Base-by-base conservation (phyloP, 2,888 invertebrate genomes). In the Drosophila mettleri region DNA sequence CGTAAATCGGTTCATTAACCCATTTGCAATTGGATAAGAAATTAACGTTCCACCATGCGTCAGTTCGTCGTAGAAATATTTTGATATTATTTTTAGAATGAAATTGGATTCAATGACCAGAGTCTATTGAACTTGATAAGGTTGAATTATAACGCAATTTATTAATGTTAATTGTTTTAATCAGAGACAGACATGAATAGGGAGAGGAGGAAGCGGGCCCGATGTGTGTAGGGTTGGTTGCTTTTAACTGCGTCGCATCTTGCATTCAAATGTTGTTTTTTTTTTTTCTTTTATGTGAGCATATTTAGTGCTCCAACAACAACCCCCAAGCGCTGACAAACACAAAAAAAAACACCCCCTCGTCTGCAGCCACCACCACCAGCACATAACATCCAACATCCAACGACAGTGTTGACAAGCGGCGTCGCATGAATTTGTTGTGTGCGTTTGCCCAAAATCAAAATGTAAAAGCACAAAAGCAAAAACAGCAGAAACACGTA, bases 41-140 rank as follows among this genome's bases (percentile, higher is more conserved):
- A 83, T 83, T 71, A 80, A 54, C 68, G 49, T 10, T 34, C 68
- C 48, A 27, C 65, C 62, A 31, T 58, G 34, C 54, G 68, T 68
- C 62, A 69, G 63, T 82, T 53, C 69, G 43, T 51, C 60, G 59
- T 63, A 70, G 63, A 74, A 34, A 46, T 49, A 61, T 52, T 63
- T 57, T 48, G 45, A 41, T 22, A 49, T 31, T 65, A 66, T 64
- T 63, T 67, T 69, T 61, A 59, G 57, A 53, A 27, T 51, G 33
- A 16, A 54, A 61, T 61, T 45, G 54, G 59, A 65, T 60, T 55
- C 43, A 62, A 53, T 63, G 24, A 43, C 36, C 24, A 36, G 62
- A 48, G 88, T 83, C 68, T 80, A 63, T 69, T 88, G 89, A 87
- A 85, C 84, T 66, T 89, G 85, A 84, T 84, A 86, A 78, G 18